Base-by-base conservation (phyloP, 92 coral and sea anemone species). In the Meandrina meandrites region DNA sequence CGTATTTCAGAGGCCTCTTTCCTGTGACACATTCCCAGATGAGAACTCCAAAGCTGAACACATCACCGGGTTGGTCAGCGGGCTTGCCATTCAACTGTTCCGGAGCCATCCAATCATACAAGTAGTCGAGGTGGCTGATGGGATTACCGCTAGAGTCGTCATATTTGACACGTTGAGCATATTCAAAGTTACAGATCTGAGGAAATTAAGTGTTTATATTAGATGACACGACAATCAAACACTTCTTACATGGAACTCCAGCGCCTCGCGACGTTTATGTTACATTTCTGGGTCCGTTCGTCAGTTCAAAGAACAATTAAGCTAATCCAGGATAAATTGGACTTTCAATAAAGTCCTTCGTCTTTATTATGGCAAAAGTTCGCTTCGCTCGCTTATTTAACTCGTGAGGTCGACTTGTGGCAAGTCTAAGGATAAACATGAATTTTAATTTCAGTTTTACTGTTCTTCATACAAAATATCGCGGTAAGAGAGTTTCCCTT, bases 91-190 rank as follows among this genome's bases (percentile, higher is more conserved):
- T 73, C 48, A 96, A 84, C 82, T 96, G 99, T 68, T 96, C 99
- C 15, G 99, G 99, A 58, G 99, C 99, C 99, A 96, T 96, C 93
- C 92, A 93, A 27, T 92, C 94, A 40, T 93, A 93, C 17, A 96
- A 89, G 22, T 85, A 80, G 78, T 82, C 79, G 83, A 86, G 88
- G 81, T 96, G 99, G 76, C 99, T 92, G 84, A 96, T 91, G 75
- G 99, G 92, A 42, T 76, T 60, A 37, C 75, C 87, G 77, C 92
- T 75, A 16, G 90, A 71, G 82, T 84, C 88, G 36, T 86, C 93
- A 28, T 77, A 67, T 53, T 62, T 47, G 14, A 89, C 88, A 13
- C 81, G 90, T 54, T 86, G 93, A 28, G 98, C 94, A 75, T 90
- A 96, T 78, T 95, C 97, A 54, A 96, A 96, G 87, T 96, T 96